Percentiles rank a stretch among this genome's conserved stretches.
These are phyloP conservation scores for Parazoanthus swiftii DNA, from an alignment of 92 coral and sea anemone genomes.

Conservation along the genomic window DNA sequence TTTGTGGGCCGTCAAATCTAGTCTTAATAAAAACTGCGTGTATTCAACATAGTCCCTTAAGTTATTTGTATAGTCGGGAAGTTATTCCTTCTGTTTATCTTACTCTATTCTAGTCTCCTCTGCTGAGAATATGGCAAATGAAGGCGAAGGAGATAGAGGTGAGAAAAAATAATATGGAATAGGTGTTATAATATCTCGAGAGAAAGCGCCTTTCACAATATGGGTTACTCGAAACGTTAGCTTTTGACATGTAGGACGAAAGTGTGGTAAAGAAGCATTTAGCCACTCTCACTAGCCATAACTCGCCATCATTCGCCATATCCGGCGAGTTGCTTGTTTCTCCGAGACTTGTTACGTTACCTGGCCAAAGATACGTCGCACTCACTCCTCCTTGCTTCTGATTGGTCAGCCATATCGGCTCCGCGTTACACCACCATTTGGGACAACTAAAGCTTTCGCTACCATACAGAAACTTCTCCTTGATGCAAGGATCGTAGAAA, in stretches of 20 bases:
- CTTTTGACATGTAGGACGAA: slow-evolving; percentile 18
- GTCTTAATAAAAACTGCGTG: too few relatives aligned
- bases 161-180: not conserved
- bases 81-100: too few relatives aligned
- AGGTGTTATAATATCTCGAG: slow-evolving; percentile 38
- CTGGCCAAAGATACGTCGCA: slow-evolving; percentile 20
- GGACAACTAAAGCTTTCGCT: slow-evolving; percentile 31
- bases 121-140: too few relatives aligned
- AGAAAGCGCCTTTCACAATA: slow-evolving; percentile 39
- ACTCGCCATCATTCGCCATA: not conserved
- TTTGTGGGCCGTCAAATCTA: too few relatives aligned
- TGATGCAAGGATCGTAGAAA: slow-evolving; percentile 45
- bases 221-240: slow-evolving; percentile 20
- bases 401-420: slow-evolving; percentile 55
- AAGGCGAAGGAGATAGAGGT: too few relatives aligned
- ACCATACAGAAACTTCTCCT: slow-evolving; percentile 27
- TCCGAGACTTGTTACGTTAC: not conserved
- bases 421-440: slow-evolving; percentile 48
- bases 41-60: too few relatives aligned
- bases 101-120: too few relatives aligned
- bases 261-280: slow-evolving; percentile 9
- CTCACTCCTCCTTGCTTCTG: slow-evolving; percentile 48
- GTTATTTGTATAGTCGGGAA: too few relatives aligned
- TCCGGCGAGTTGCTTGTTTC: not conserved
- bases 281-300: slow-evolving; percentile 45